Percentiles rank a stretch among this genome's conserved stretches.
Conservation (phyloP, 2,888 invertebrate genomes). For the Chalcosyrphus nemorum region DNA sequence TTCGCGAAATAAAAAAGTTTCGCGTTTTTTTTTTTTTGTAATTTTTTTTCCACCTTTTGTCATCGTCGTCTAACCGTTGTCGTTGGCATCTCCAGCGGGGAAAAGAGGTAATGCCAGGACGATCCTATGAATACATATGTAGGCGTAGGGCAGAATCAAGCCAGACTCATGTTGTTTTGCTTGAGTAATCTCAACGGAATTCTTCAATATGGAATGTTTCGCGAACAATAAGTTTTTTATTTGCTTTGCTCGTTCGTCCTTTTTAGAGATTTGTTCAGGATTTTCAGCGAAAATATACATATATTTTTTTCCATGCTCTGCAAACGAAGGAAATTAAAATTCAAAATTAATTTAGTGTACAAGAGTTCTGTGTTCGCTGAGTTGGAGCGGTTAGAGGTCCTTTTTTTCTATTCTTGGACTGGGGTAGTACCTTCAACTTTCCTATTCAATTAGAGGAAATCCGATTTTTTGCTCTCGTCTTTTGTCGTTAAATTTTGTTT, state of each 20-base stretch:
- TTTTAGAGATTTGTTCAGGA: conserved; percentile 16
- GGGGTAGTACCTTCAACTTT: neutral
- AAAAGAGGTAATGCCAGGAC: too few relatives aligned
- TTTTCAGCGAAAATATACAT: neutral
- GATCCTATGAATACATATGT: neutral
- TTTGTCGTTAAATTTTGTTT: neutral
- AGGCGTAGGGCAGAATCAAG: neutral
- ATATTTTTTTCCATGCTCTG: neutral
- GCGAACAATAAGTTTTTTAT: conserved; percentile 25
- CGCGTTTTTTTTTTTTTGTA: neutral
- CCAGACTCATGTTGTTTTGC: conserved; percentile 4
- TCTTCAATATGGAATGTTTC: conserved; percentile 20
- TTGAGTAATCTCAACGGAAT: conserved; percentile 18
- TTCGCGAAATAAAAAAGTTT: conserved; percentile 3
- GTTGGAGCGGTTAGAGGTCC: neutral
- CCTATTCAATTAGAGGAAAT: conserved; percentile 39
- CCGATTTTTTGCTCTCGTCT: conserved; percentile 14
- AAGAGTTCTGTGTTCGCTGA: neutral
- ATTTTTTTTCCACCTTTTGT: conserved; percentile 18
- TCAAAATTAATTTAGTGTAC: conserved; percentile 54
- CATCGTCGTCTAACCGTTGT: conserved; percentile 12
- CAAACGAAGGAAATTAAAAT: conserved; percentile 50
- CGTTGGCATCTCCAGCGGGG: too few relatives aligned
- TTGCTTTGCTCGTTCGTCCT: neutral
- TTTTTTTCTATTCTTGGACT: neutral